Evolutionary conservation across 2,113 vertebrate species (phyloP).

Genomic region (Blennius ocellaris): DNA sequence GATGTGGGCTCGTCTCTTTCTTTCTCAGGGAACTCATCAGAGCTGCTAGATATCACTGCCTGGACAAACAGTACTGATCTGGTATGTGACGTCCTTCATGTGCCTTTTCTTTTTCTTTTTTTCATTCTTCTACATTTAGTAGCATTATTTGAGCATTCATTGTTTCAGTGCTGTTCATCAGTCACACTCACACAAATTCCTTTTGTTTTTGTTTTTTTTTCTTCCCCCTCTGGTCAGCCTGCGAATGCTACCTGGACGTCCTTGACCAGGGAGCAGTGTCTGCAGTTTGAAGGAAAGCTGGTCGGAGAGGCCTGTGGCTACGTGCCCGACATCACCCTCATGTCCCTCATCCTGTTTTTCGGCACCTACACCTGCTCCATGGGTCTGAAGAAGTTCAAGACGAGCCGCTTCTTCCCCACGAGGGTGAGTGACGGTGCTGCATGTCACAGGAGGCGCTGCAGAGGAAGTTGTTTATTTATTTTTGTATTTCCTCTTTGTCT

Average conservation of each 20-base stretch:
- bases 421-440: slow-evolving; percentile 82
- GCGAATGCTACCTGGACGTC: slow-evolving; percentile 86
- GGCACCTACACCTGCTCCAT: slow-evolving; percentile 97
- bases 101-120: background rate
- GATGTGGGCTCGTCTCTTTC: slow-evolving; percentile 32
- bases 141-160: background rate
- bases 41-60: slow-evolving; percentile 55
- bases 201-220: slow-evolving; percentile 1
- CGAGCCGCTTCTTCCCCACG: slow-evolving; percentile 96
- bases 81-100: slow-evolving; percentile 79
- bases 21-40: slow-evolving; percentile 86
- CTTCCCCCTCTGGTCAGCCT: slow-evolving; percentile 51
- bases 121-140: background rate
- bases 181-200: background rate
- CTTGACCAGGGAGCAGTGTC: slow-evolving; percentile 86
- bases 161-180: background rate
- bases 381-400: slow-evolving; percentile 98
- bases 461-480: too few relatives aligned
- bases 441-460: background rate
- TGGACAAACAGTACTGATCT: slow-evolving; percentile 71
- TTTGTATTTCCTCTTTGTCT: background rate
- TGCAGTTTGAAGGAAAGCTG: slow-evolving; percentile 84
- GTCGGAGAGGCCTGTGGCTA: slow-evolving; percentile 87
- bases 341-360: slow-evolving; percentile 97
- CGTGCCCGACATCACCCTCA: slow-evolving; percentile 96